These are phyloP conservation scores for Chroicocephalus ridibundus DNA, from an alignment of 2,113 vertebrate species.

Conservation along the genomic window DNA sequence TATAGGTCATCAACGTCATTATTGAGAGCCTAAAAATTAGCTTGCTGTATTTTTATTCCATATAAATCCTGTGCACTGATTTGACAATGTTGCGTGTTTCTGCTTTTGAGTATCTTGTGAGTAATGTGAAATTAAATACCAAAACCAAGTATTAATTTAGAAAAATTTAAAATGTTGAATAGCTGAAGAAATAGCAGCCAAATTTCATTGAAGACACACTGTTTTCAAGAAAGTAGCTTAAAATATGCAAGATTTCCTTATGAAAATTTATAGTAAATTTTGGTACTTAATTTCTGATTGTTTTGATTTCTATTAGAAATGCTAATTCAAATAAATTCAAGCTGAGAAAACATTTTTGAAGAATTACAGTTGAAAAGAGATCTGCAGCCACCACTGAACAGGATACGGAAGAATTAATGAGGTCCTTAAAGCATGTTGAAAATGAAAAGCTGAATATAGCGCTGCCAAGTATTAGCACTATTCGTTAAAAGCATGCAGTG, in stretches of 20 bases:
- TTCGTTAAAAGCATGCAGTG: neutral
- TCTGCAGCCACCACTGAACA: neutral
- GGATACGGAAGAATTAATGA: neutral
- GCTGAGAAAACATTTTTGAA: conserved; percentile 12
- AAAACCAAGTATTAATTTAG: neutral
- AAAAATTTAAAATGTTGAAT: neutral
- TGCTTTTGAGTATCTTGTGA: neutral
- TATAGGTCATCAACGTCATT: neutral
- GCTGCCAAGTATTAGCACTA: neutral
- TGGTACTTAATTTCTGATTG: neutral
- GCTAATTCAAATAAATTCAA: conserved; percentile 1
- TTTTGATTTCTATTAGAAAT: neutral
- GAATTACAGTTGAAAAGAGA: neutral
- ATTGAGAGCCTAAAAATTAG: neutral
- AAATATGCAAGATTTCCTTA: neutral
- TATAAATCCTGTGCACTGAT: neutral
- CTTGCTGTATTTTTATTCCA: neutral
- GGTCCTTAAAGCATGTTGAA: neutral
- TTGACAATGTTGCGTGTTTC: neutral
- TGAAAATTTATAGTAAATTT: neutral
- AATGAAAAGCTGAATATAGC: neutral
- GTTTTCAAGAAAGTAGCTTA: neutral
- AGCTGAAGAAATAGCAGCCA: neutral
- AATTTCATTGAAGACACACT: neutral
- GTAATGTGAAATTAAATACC: neutral